Evolutionary conservation across 2,888 invertebrate species (phyloP).

Genomic region (Brenthis daphne): DNA sequence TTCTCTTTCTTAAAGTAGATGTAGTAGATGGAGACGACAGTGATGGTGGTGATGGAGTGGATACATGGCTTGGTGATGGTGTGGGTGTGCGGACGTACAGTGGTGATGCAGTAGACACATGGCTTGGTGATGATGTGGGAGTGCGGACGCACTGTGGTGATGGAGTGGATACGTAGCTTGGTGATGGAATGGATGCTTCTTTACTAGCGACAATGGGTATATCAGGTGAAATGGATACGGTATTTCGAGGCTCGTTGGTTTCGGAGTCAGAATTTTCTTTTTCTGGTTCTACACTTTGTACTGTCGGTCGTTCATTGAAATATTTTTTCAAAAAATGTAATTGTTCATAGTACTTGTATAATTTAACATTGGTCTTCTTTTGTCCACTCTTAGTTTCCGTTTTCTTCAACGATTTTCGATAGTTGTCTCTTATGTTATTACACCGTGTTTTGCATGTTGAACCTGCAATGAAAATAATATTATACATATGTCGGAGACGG

Average conservation of each 20-base stretch:
- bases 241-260: no score
- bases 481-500: no score
- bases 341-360: constrained; percentile 17
- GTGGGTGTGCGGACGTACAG: constrained; percentile 6
- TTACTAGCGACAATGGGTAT: no score
- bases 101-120: background rate
- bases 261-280: no score
- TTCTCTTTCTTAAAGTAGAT: no score
- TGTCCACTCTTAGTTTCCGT: background rate
- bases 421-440: constrained; percentile 6
- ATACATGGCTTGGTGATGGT: constrained; percentile 6
- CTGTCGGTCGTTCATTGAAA: constrained; percentile 6
- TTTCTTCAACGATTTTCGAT: no score
- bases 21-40: no score
- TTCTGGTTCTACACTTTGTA: background rate
- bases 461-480: constrained; percentile 31
- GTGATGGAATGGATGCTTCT: no score
- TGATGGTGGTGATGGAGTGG: background rate
- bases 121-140: background rate
- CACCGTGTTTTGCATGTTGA: constrained; percentile 35
- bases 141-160: constrained; percentile 6
- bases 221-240: no score
- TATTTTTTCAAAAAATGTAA: constrained; percentile 17
- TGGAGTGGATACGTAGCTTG: background rate
- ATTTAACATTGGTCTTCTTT: constrained; percentile 6